These are phyloP conservation scores for Eupithecia pulchellata DNA, from an alignment of 2,888 invertebrate genomes.

Conservation along the genomic window DNA sequence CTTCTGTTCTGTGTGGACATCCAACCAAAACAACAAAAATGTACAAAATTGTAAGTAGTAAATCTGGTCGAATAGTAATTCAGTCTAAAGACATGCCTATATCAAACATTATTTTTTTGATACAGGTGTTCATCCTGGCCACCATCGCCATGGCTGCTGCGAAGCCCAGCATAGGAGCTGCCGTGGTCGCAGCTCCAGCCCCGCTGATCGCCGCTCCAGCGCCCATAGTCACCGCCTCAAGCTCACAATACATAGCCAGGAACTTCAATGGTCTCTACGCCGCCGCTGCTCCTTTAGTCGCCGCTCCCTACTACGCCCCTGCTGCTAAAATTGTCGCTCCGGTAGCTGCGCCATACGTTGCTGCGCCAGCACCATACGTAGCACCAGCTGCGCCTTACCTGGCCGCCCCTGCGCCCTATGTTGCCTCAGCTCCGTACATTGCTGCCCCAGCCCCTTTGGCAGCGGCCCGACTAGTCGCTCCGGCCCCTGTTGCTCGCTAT, in stretches of 20 bases:
- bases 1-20: conserved; percentile 66
- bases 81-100: background rate
- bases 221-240: conserved; percentile 69
- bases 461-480: conserved; percentile 42
- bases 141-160: conserved; percentile 66
- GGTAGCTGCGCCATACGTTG: conserved; percentile 45
- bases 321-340: conserved; percentile 82
- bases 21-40: conserved; percentile 62
- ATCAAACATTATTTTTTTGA: background rate
- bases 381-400: conserved; percentile 70
- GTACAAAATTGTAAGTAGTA: conserved; percentile 72
- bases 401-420: conserved; percentile 56
- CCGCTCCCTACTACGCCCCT: conserved; percentile 87
- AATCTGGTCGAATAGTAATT: background rate
- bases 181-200: conserved; percentile 72
- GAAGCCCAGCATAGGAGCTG: conserved; percentile 69
- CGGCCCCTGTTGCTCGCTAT: conserved; percentile 45
- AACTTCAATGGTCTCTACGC: conserved; percentile 57
- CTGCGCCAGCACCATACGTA: conserved; percentile 60
- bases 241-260: conserved; percentile 57
- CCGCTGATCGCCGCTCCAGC: conserved; percentile 67
- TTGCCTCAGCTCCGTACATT: conserved; percentile 46
- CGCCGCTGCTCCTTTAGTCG: conserved; percentile 85
- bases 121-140: conserved; percentile 72
- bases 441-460: conserved; percentile 51